Evolutionary conservation across 2,113 vertebrate genomes (phyloP), one percentile per base, ranked within the genome.

Genomic region (Lichenostomus cassidix): DNA sequence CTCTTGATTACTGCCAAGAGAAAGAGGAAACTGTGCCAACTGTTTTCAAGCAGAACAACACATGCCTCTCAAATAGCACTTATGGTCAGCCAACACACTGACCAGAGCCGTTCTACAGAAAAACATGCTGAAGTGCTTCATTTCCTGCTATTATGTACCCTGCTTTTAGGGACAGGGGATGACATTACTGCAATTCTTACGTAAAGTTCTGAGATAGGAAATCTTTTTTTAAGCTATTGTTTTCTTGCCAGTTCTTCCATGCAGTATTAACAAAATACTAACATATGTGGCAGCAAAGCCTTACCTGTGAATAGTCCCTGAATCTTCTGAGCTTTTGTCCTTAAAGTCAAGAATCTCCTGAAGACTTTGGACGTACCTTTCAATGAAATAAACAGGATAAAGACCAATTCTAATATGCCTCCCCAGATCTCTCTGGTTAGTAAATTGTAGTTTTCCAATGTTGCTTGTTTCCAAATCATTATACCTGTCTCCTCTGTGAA

Each of bases 341-440:
- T 98, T 99, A 95, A 99, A 99, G 90, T 99, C 98, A 55, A 99
- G 98, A 81, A 99, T 99, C 67, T 99, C 99, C 93, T 99, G 97
- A 90, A 99, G 98, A 96, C 99, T 99, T 91, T 99, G 99, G 75
- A 99, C 98, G 47, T 99, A 99, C 99, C 99, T 99, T 94, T 93
- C 71, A 92, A 96, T 29, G 70, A 96, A 88, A 92, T 65, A 97
- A 95, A 89, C 1, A 14, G 24, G 21, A 81, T 33, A 93, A 92
- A 93, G 22, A 83, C 29, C 15, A 74, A 2, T 81, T 77, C 25
- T 82, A 64, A 58, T 41, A 60, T 7, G 4, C 18, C 21, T 74
- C 35, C 50, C 29, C 14, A 78, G 46, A 53, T 70, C 27, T 58
- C 47, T 75, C 20, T 64, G 20, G 17, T 93, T 95, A 79, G 84